Conservation (phyloP, 2,888 invertebrate species). For the Entomobrya multifasciata region DNA sequence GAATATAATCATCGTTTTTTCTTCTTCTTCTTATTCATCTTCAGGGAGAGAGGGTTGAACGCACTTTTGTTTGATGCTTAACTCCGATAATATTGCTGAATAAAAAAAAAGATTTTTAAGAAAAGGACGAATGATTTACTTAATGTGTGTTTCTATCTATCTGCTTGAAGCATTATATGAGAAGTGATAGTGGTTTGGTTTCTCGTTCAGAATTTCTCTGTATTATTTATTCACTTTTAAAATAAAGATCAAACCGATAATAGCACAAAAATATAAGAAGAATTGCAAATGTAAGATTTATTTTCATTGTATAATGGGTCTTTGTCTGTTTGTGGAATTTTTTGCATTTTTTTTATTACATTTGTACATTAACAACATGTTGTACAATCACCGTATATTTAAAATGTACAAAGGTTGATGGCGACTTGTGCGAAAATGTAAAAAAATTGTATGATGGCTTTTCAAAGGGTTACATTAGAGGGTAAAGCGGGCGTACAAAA, state of each 20-base stretch:
- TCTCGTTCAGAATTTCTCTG: not conserved
- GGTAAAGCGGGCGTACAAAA: too few relatives aligned
- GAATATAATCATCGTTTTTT: not conserved
- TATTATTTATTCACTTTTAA: not conserved
- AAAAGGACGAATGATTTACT: constrained; percentile 12
- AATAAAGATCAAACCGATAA: constrained; percentile 6
- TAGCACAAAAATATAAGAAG: not conserved
- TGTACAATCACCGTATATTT: too few relatives aligned
- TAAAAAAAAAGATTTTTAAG: not conserved
- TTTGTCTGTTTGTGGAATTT: too few relatives aligned
- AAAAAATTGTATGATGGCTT: too few relatives aligned
- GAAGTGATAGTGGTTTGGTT: not conserved
- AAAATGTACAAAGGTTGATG: too few relatives aligned
- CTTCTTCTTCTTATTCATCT: not conserved
- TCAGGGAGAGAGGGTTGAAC: constrained; percentile 40
- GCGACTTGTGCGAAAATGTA: too few relatives aligned
- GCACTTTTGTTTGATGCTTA: constrained; percentile 13
- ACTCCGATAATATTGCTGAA: not conserved
- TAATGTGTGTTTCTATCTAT: constrained; percentile 10
- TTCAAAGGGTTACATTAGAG: too few relatives aligned
- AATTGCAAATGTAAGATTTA: not conserved
- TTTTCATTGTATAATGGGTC: too few relatives aligned
- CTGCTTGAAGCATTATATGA: not conserved
- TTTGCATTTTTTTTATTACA: too few relatives aligned
- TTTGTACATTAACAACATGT: too few relatives aligned